Evolutionary conservation across 2,797 vertebrate species (phyloP), one percentile per base, ranked within the genome.

Genomic region (Anguilla megastoma): DNA sequence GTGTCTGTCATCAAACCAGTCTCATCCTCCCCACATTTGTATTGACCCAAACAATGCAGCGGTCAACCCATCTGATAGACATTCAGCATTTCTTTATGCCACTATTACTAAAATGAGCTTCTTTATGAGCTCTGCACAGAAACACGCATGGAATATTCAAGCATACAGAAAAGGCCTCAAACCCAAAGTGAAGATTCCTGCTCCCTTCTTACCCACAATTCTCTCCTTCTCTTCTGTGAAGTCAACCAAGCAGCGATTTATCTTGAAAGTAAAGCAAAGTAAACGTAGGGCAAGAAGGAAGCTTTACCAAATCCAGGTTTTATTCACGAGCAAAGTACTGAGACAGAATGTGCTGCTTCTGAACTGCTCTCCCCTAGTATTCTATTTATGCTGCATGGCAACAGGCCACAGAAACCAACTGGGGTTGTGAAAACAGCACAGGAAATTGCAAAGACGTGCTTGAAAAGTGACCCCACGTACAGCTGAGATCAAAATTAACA

Each of bases 341-440:
- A 86, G 60, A 85, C 9, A 48, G 41, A 63, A 36, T 58, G 16
- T 36, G 33, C 58, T 18, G 0, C 21, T 24, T 41, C 56, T 63
- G 16, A 45, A 36, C 33, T 50, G 45, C 56, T 24, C 54, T 90
- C 90, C 89, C 88, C 88, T 89, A 87, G n/a, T 33, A 12, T 89
- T 89, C 85, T 92, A 90, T 92, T 94, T 94, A 90, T 93, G 91
- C 91, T 89, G 90, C 95, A 94, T 92, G 92, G 94, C 92, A 95
- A 95, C 91, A 91, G 90, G 93, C 94, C 94, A 89, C 93, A 94
- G 94, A 93, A 94, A 92, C 91, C 89, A 89, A 84, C 66, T 89
- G 60, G 90, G 91, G 93, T 96, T 96, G 94, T 96, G 95, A 96
- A 96, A 96, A 96, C 90, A 92, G 91, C 91, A 94, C 95, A 95